These are phyloP conservation scores for Chitala chitala DNA, from an alignment of 2,113 vertebrate species.

Conservation along the genomic window DNA sequence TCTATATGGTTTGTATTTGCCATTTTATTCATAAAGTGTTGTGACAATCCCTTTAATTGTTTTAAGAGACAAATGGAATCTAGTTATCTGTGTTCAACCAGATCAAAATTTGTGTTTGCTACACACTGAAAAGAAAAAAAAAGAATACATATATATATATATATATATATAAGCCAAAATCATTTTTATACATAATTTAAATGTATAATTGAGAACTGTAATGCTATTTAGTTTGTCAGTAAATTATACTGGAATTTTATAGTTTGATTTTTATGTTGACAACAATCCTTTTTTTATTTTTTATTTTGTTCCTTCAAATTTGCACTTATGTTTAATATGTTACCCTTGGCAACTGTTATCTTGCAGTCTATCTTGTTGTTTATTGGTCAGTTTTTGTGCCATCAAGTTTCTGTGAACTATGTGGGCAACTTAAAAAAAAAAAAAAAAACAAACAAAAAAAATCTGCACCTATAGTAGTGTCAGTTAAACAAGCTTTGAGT, in stretches of 20 bases:
- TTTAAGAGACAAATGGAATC: slow-evolving; percentile 61
- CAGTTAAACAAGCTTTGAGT: slow-evolving; percentile 70
- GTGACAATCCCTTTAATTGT: slow-evolving; percentile 95
- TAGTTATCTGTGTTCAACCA: slow-evolving; percentile 80
- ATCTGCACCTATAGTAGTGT: slow-evolving; percentile 69
- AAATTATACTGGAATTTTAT: slow-evolving; percentile 75
- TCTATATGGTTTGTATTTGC: slow-evolving; percentile 79
- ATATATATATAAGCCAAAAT: slow-evolving; percentile 73
- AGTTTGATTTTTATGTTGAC: slow-evolving; percentile 53
- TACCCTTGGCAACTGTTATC: slow-evolving; percentile 71
- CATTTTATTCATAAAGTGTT: slow-evolving; percentile 91
- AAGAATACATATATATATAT: slow-evolving; percentile 47
- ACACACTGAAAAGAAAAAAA: slow-evolving; percentile 73
- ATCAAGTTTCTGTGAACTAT: slow-evolving; percentile 76
- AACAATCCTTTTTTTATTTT: slow-evolving; percentile 57
- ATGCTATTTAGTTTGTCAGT: slow-evolving; percentile 74
- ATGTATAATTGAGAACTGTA: slow-evolving; percentile 79
- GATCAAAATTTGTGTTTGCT: slow-evolving; percentile 79
- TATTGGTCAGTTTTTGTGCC: slow-evolving; percentile 75
- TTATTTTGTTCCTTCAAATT: slow-evolving; percentile 47
- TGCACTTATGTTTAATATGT: slow-evolving; percentile 66
- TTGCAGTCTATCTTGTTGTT: slow-evolving; percentile 75
- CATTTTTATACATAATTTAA: slow-evolving; percentile 82
- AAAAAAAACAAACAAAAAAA: slow-evolving; percentile 48
- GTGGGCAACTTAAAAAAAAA: slow-evolving; percentile 66